Evolutionary conservation across 1,140 invertebrate species (phyloP).

Genomic region (Helicoverpa armigera): DNA sequence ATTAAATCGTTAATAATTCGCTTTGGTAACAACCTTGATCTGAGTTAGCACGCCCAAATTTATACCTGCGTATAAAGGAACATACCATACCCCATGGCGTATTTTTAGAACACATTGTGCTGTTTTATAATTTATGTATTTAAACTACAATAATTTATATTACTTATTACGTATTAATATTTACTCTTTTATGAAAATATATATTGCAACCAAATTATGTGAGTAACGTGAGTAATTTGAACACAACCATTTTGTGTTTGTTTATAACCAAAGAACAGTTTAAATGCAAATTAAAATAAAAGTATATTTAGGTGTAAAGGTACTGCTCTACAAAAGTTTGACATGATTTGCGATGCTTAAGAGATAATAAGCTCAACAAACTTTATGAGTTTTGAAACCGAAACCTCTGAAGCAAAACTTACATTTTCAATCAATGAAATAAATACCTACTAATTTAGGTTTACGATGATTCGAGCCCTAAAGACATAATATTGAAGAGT

Average conservation of each 20-base stretch:
- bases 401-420: too few relatives aligned
- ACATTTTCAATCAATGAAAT: too few relatives aligned
- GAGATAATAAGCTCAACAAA: too few relatives aligned
- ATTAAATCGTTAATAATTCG: constrained; percentile 24
- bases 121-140: background rate
- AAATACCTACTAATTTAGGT: too few relatives aligned
- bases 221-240: background rate
- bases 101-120: constrained; percentile 35
- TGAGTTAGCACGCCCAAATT: constrained; percentile 29
- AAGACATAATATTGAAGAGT: too few relatives aligned
- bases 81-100: constrained; percentile 23
- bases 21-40: constrained; percentile 41
- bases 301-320: too few relatives aligned
- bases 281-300: too few relatives aligned
- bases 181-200: constrained; percentile 35
- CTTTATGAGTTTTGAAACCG: too few relatives aligned
- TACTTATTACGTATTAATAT: constrained; percentile 35
- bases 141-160: constrained; percentile 24
- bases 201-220: constrained; percentile 4
- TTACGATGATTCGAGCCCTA: too few relatives aligned
- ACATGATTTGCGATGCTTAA: too few relatives aligned
- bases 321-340: too few relatives aligned
- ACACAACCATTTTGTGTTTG: background rate
- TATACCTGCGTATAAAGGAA: constrained; percentile 25
- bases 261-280: background rate